Evolutionary conservation across 2,113 vertebrate genomes (phyloP).

Genomic region (Macquaria ambigua): DNA sequence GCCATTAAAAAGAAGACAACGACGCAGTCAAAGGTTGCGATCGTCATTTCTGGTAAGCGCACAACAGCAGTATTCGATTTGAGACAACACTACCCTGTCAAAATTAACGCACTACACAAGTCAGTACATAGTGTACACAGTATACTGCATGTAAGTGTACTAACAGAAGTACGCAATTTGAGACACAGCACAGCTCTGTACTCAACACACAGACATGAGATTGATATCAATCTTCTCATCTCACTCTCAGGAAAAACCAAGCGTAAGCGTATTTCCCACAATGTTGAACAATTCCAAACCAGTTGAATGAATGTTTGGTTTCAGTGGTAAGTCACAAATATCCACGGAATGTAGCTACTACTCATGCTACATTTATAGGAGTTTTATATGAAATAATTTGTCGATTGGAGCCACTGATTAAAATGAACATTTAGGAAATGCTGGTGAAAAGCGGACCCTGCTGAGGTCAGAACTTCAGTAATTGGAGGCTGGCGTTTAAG

Average conservation of each 20-base stretch:
- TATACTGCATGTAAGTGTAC: too few relatives aligned
- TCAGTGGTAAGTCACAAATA: background rate
- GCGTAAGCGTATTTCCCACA: background rate
- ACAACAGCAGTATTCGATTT: too few relatives aligned
- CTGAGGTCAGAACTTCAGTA: constrained; percentile 18
- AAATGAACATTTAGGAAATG: constrained; percentile 1
- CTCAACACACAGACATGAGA: too few relatives aligned
- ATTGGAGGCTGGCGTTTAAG: constrained; percentile 7
- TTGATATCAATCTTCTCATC: background rate
- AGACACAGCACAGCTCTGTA: background rate
- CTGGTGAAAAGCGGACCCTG: background rate
- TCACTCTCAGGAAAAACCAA: background rate
- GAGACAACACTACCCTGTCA: too few relatives aligned
- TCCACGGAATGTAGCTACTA: background rate
- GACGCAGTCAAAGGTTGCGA: too few relatives aligned
- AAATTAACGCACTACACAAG: too few relatives aligned
- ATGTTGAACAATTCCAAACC: background rate
- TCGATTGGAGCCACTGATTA: background rate
- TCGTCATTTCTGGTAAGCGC: too few relatives aligned
- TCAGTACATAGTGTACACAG: too few relatives aligned
- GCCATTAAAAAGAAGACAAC: too few relatives aligned
- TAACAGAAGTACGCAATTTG: too few relatives aligned
- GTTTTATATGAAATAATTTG: background rate
- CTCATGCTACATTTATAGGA: background rate
- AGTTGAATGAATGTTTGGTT: background rate